Percentiles rank a stretch among this genome's conserved stretches.
phyloP scores from a whole-genome alignment of 2,113 vertebrate species.

The Strix aluco region DNA sequence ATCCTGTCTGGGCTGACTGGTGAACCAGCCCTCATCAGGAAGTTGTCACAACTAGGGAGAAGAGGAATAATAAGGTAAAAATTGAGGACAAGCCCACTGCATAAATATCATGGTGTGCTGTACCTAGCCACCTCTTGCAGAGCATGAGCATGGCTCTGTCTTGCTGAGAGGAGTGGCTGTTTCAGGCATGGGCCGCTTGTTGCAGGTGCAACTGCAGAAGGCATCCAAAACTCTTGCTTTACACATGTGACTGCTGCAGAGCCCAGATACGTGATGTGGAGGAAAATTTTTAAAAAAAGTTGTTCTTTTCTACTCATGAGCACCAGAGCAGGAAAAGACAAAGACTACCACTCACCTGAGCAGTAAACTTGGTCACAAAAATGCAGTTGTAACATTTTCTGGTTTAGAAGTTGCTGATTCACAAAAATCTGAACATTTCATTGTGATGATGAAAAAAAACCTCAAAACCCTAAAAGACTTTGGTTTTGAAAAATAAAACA shows the following conservation, averaged over 20 bases:
- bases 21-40: accelerated
- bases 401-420: neutral
- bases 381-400: neutral
- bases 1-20: neutral
- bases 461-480: neutral
- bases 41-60: neutral
- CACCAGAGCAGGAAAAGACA: neutral
- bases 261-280: neutral
- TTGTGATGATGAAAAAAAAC: neutral
- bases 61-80: neutral
- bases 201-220: neutral
- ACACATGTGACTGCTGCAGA: neutral
- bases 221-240: neutral
- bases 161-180: accelerated
- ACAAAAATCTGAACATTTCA: neutral
- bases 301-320: neutral
- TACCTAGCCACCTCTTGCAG: neutral
- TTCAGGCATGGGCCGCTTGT: accelerated
- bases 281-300: neutral
- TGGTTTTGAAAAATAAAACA: neutral
- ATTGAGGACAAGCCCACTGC: neutral
- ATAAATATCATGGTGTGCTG: neutral
- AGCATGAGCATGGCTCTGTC: neutral
- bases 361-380: neutral
- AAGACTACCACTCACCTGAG: neutral